Base-by-base conservation (phyloP, 2,797 vertebrate species). In the Pogoniulus pusillus region DNA sequence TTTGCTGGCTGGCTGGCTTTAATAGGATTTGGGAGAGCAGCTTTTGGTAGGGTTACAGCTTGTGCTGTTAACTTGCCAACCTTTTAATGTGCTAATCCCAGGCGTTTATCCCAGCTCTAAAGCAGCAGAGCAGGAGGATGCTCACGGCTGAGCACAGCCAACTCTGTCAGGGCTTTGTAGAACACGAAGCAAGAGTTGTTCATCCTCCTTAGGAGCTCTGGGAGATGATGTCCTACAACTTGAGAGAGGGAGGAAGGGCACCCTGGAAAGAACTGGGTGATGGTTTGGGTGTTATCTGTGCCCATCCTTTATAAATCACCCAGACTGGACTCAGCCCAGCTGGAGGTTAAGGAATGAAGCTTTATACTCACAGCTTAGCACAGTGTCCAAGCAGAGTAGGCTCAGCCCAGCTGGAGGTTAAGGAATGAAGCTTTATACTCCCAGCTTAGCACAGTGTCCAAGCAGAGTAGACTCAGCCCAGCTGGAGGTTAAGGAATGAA, bases 21-120 rank as follows among this genome's bases (percentile, higher is more conserved):
- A 84, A 92, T 87, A 51, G 90, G 87, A 95, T 96, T 94, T 93
- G 79, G 79, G 70, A 84, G 78, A 82, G 55, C 54, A 59, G 55
- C 88, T 85, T 57, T 83, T 92, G 64, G 65, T 89, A 7, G 7
- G 7, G 1, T 39, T 86, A 32, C 90, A 69, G 73, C 73, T 62
- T 72, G 20, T 59, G 60, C 86, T 90, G 81, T 83, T 91, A 78
- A 85, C 87, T 90, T 79, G 49, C 64, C 82, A 92, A 9, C 79
- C 80, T 82, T 83, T 87, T 87, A 82, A 89, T 89, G 71, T 57
- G 71, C 12, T 85, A 94, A 91, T 89, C 89, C 90, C 17, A 6
- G 63, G n/a, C 27, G 12, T 87, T 66, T 80, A 43, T 69, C 49
- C 71, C 9, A 17, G 35, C 79, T 87, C 82, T 43, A 32, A 19